phyloP scores from a whole-genome alignment of 2,113 vertebrate species.

The Apeltes quadracus region DNA sequence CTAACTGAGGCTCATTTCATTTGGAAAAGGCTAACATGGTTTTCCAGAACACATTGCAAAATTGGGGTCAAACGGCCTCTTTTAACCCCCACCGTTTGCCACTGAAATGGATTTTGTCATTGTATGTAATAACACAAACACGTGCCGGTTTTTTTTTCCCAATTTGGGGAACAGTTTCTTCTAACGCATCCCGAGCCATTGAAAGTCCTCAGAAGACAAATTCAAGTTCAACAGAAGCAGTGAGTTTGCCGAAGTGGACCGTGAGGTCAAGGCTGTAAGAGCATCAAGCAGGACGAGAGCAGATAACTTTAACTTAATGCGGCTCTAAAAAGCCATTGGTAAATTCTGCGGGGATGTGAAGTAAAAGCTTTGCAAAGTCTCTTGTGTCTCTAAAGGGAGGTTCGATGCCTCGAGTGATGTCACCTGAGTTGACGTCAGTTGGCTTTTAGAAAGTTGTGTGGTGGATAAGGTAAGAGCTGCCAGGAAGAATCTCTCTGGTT shows the following conservation, averaged over 20 bases:
- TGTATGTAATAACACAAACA: neutral
- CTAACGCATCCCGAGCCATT: neutral
- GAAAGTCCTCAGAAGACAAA: neutral
- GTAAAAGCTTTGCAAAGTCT: neutral
- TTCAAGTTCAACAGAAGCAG: neutral
- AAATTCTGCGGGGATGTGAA: neutral
- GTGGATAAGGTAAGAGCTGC: neutral
- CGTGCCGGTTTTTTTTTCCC: neutral
- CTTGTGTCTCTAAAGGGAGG: neutral
- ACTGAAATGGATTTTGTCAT: neutral
- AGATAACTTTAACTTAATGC: neutral
- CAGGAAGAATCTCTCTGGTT: neutral
- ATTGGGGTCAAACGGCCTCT: neutral
- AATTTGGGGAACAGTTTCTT: neutral
- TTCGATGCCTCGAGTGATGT: neutral
- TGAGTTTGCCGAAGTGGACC: too few species aligned
- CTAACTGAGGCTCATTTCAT: constrained; percentile 12
- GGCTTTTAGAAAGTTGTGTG: neutral
- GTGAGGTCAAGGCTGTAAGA: neutral
- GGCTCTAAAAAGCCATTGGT: neutral
- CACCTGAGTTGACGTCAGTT: neutral
- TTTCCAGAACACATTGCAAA: neutral
- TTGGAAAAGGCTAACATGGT: constrained; percentile 10
- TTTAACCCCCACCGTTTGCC: constrained; percentile 7
- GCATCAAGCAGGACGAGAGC: neutral